phyloP scores from a whole-genome alignment of 1,140 invertebrate genomes.

The Panagrolaimus sp. region DNA sequence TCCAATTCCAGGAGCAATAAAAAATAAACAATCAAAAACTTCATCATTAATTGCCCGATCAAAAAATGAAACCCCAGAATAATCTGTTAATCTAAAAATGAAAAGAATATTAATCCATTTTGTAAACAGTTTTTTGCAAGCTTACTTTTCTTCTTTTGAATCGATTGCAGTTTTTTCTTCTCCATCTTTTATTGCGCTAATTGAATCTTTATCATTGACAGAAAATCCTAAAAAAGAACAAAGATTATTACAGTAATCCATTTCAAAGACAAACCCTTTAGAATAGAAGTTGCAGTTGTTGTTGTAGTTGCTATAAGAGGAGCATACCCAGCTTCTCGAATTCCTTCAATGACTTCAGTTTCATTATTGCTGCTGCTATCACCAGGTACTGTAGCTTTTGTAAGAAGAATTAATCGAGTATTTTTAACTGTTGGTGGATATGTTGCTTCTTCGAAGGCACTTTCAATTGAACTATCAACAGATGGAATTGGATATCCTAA shows the following conservation, averaged over 20 bases:
- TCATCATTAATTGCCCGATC: neutral
- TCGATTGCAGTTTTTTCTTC: no score
- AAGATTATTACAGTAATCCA: neutral
- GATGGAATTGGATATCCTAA: constrained; percentile 7
- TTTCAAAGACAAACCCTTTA: neutral
- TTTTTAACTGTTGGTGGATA: neutral
- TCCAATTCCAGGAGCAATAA: constrained; percentile 1
- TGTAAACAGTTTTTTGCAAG: no score
- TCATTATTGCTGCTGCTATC: neutral
- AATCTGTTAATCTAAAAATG: neutral
- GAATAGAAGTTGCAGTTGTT: neutral
- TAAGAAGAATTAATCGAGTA: constrained; percentile 2
- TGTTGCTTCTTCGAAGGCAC: neutral
- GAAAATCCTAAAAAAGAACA: neutral
- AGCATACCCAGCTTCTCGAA: neutral
- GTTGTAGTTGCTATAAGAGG: neutral
- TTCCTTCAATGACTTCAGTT: neutral
- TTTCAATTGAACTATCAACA: neutral
- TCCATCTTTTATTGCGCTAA: neutral
- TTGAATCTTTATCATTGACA: neutral
- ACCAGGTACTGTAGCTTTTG: constrained; percentile 2
- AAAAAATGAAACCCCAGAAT: neutral
- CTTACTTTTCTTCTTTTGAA: no score
- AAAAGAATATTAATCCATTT: no score
- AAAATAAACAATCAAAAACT: neutral